Base-by-base conservation (phyloP, 2,888 invertebrate genomes). In the Drosophila kokeensis region DNA sequence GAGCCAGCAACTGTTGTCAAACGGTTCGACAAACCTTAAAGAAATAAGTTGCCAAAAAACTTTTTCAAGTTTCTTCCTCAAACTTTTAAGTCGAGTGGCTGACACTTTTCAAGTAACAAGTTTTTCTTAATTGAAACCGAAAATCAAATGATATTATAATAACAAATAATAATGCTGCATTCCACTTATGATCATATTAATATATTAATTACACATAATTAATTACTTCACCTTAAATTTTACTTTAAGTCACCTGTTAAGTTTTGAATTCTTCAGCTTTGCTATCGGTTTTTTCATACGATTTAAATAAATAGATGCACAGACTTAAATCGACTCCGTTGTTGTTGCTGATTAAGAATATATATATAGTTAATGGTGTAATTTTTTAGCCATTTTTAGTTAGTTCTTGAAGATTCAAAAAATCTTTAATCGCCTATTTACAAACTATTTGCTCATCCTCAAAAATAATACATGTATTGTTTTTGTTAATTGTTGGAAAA, bases 1-100 rank as follows among this genome's bases (percentile, higher is more conserved):
- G 13, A 61, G 21, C 30, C 42, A 60, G 27, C 45, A 15, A 42
- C 11, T 42, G 34, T 34, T 55, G 8, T 54, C 38, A 71, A 21
- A 27, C 32, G 48, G n/a, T 40, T 42, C 32, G 34, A 15, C 36
- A 62, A 52, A 27, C 40, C 57, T 40, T 50, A 42, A 52, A 52
- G 18, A 29, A 11, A 3, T 18, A 53, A 38, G 4, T 13, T 29
- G 38, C 15, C 15, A n/a, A 29, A 38, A 38, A 27, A 21, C 4
- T 45, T 45, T 8, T 45, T 8, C 8, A 24, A 8, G 21, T 2
- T 15, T 45, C 21, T 15, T 2, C 2, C 13, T 45, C 24, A 45
- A 7, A 15, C 45, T 45, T 24, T 2, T 1, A 2, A 24, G 15
- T 13, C 21, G 21, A 45, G 4, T 13, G 1, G 42, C n/a, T n/a